Conservation (phyloP, 1,140 invertebrate species). For the Pararge aegeria region DNA sequence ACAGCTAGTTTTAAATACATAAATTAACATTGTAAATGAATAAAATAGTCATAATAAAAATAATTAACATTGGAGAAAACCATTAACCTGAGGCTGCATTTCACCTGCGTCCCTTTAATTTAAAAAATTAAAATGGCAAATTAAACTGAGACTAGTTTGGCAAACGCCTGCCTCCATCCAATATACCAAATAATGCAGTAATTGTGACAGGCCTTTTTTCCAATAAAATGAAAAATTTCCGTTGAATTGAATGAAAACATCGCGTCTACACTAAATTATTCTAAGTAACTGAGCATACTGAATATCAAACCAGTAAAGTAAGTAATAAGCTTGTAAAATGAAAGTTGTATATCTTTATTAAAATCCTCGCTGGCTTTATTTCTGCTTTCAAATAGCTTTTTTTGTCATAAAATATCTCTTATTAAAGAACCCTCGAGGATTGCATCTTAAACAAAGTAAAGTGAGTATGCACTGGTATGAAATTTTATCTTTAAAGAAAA, state of each 20-base stretch:
- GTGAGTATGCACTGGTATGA: slow-evolving; percentile 17
- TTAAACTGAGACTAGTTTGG: no score
- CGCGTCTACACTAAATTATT: background rate
- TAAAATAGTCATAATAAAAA: no score
- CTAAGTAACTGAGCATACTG: background rate
- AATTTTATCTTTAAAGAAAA: slow-evolving; percentile 23
- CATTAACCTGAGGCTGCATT: no score
- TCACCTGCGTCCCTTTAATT: no score
- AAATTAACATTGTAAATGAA: no score
- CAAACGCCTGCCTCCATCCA: no score
- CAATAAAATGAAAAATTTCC: background rate
- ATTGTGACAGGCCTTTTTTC: no score
- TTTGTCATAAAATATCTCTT: slow-evolving; percentile 13
- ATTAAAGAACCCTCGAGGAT: slow-evolving; percentile 9
- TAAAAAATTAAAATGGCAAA: no score
- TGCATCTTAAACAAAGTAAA: slow-evolving; percentile 25
- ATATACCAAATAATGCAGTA: no score
- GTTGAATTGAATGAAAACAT: background rate
- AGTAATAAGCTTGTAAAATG: background rate
- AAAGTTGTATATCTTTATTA: slow-evolving; percentile 2
- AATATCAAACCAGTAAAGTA: slow-evolving; percentile 1
- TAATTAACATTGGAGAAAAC: no score
- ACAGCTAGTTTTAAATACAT: no score
- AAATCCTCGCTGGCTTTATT: background rate
- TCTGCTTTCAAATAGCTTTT: slow-evolving; percentile 13